Evolutionary conservation across 2,888 invertebrate genomes (phyloP), one percentile per base, ranked within the genome.

Genomic region (Aethes cnicana): DNA sequence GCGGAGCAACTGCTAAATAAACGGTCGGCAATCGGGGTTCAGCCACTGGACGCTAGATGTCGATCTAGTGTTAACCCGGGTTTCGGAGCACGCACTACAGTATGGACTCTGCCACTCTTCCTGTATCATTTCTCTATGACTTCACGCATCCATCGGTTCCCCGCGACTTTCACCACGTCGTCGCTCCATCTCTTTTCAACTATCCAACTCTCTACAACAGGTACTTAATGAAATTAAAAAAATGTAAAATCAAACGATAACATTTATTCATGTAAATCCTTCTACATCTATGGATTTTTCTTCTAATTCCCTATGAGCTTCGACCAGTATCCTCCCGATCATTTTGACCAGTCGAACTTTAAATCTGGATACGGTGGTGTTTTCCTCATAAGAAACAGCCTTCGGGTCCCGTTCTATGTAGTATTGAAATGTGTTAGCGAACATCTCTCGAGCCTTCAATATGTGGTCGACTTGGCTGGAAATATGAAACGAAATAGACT

Each of bases 391-490:
- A 1, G 68, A 59, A 1, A 81, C n/a, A 1, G 47, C 64, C 4
- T 54, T 69, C 0, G 75, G 14, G 42, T 91, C 78, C 18, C 89
- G 78, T 32, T 89, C 80, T 11, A 91, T 75, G 59, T 88, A 82
- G 57, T 91, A 92, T 2, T 88, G 64, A 5, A 91, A 74, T 1
- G 91, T 75, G 3, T 64, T 69, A 88, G 91, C 90, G 2, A 92
- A 65, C 70, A 90, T 81, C 57, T 89, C 80, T 11, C 90, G 78
- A 0, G 88, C 74, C 57, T 81, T 72, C 0, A 91, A 44, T 3
- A 92, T 66, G 3, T 61, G 28, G 2, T 81, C 67, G 0, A 91
- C 91, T 74, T 91, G 84, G 21, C 93, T 93, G 81, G 35, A 89
- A 90, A 57, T 58, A 28, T n/a, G 53, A 36, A 55, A 11, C 37